These are phyloP conservation scores for Heteronetta atricapilla DNA, from an alignment of 2,113 vertebrate species.

Conservation along the genomic window DNA sequence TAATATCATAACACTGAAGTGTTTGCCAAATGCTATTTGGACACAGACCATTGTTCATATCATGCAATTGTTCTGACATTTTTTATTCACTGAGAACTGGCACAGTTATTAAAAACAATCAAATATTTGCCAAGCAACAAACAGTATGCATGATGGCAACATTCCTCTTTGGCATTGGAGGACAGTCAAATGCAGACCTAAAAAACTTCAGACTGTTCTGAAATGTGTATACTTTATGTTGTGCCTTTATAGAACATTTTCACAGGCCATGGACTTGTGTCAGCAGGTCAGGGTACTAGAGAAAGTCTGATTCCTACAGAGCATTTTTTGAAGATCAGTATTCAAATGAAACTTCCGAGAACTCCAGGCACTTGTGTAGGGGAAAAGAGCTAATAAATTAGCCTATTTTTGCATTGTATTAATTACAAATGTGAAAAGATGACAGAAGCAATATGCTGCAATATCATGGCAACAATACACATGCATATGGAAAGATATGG, in stretches of 20 bases:
- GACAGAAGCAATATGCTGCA: neutral
- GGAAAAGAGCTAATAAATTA: neutral
- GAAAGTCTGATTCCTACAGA: neutral
- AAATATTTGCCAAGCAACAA: neutral
- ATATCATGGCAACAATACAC: neutral
- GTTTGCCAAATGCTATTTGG: conserved; percentile 25
- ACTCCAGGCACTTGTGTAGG: neutral
- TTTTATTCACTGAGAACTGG: conserved; percentile 44
- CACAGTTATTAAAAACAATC: conserved; percentile 31
- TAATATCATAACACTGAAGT: neutral
- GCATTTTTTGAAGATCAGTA: neutral
- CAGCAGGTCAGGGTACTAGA: neutral
- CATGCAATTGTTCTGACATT: conserved; percentile 4
- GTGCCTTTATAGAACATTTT: neutral
- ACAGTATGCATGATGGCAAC: neutral
- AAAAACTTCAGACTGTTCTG: neutral
- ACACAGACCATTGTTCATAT: neutral
- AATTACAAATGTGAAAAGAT: neutral
- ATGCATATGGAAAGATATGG: neutral
- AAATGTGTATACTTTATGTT: neutral
- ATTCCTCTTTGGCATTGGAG: neutral
- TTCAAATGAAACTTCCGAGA: neutral
- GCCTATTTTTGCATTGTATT: neutral
- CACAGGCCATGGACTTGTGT: neutral
- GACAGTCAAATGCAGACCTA: neutral